Percentiles rank a stretch among this genome's conserved stretches.
phyloP scores from a whole-genome alignment of 2,113 vertebrate genomes.

The Neodon shergylaensis region DNA sequence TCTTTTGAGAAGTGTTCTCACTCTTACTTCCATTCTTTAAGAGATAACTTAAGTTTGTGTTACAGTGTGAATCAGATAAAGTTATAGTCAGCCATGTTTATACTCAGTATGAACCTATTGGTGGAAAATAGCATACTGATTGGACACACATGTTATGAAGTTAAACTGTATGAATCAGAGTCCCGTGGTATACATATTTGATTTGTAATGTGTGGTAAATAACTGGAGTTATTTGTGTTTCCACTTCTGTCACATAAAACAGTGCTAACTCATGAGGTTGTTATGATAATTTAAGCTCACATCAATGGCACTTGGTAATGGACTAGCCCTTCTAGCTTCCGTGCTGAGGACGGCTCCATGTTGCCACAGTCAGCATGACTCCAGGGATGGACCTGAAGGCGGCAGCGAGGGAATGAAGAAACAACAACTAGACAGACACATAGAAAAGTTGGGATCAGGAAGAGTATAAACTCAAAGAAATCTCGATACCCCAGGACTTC shows the following conservation, averaged over 20 bases:
- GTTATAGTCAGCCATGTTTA: background rate
- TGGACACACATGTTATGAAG: background rate
- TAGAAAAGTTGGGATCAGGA: background rate
- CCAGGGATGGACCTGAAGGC: background rate
- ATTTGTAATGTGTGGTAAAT: background rate
- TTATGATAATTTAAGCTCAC: slow-evolving; percentile 11
- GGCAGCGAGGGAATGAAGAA: background rate
- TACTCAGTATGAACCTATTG: background rate
- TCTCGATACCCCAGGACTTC: background rate
- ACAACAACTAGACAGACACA: background rate
- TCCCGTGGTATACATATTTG: background rate
- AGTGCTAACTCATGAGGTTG: background rate
- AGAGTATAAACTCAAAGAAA: background rate
- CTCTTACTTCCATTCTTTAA: background rate
- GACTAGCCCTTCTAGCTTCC: background rate
- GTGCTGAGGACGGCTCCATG: background rate
- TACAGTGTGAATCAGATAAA: background rate
- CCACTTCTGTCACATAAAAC: slow-evolving; percentile 10
- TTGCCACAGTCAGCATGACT: background rate
- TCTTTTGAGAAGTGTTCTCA: background rate
- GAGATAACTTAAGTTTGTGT: background rate
- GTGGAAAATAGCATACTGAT: background rate
- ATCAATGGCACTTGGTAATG: background rate
- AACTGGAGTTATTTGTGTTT: background rate
- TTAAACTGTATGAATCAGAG: background rate